These are phyloP conservation scores for Sinella curviseta DNA, from an alignment of 1,140 invertebrate genomes.

Conservation along the genomic window DNA sequence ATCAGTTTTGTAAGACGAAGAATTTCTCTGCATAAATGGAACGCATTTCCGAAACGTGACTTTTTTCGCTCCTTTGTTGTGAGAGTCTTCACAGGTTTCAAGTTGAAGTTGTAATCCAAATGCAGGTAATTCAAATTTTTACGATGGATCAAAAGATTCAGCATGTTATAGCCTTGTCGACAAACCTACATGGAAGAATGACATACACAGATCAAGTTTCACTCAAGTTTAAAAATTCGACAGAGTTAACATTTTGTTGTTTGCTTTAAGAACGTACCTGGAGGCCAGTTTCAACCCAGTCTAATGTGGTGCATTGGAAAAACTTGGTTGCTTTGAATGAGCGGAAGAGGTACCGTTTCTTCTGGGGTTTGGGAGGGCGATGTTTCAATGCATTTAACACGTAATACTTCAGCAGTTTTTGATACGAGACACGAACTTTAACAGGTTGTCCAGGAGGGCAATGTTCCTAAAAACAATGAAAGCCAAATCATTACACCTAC, in stretches of 20 bases:
- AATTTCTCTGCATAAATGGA: slow-evolving; percentile 98
- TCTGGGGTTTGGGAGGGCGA: slow-evolving; percentile 95
- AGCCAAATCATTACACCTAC: background rate
- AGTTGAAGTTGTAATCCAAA: slow-evolving; percentile 99
- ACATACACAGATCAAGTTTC: no score
- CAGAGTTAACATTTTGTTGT: no score
- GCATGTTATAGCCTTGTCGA: slow-evolving; percentile 99
- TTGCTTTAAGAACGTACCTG: slow-evolving; percentile 54
- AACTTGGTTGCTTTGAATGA: slow-evolving; percentile 99
- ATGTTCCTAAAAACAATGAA: slow-evolving; percentile 68
- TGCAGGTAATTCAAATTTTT: slow-evolving; percentile 99
- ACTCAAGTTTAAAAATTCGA: no score
- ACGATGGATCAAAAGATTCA: slow-evolving; percentile 97
- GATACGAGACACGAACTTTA: slow-evolving; percentile 98
- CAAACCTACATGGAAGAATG: slow-evolving; percentile 72
- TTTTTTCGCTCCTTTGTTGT: slow-evolving; percentile 99
- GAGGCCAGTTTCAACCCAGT: slow-evolving; percentile 98
- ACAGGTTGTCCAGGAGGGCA: slow-evolving; percentile 98
- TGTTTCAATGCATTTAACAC: slow-evolving; percentile 98
- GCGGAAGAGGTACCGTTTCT: slow-evolving; percentile 95
- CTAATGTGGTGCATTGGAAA: slow-evolving; percentile 98
- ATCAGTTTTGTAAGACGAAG: slow-evolving; percentile 95
- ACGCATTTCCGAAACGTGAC: slow-evolving; percentile 98
- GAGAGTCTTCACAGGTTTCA: slow-evolving; percentile 98
- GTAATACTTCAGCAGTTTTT: slow-evolving; percentile 97